Evolutionary conservation across 1,140 invertebrate genomes (phyloP), one percentile per base, ranked within the genome.

Genomic region (Cyclargus thomasi): DNA sequence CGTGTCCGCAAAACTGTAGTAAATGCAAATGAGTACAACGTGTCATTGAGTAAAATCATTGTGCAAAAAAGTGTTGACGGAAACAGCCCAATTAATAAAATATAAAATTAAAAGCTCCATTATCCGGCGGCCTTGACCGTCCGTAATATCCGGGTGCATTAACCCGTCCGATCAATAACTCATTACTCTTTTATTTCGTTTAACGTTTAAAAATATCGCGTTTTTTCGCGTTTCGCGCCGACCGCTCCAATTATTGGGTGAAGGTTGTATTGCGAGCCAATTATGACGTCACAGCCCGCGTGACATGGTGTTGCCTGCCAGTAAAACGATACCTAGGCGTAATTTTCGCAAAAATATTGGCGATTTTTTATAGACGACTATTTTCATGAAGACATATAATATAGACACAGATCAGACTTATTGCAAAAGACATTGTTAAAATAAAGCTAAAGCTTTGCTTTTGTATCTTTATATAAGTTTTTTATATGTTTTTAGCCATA

Each of bases 141-240:
- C 72, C 73, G 74, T 74, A 76, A 74, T 79, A 75, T 75, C 79
- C 70, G 69, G 65, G 74, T 72, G 67, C 77, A 81, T 76, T 81
- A 76, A 79, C 77, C 77, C 79, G 71, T 71, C 65, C 64, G 71
- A 81, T 81, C 79, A 81, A 81, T 81, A 81, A 81, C 79, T 81
- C 79, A 81, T 81, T 81, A 81, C 79, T 79, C 79, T 81, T 81
- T 81, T 81, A 81, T 81, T 81, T 81, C 79, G 79, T 76, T 81
- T 79, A 78, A 77, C 77, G 77, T 77, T 79, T 81, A 81, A 81
- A 79, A 81, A 81, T 81, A 81, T 78, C 79, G 77, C 75, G 76
- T 81, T 81, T 81, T 81, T 80, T 80, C 78, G 73, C 76, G 74
- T 72, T 67, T 62, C 65, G 64, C 70, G 72, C 70, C 73, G 78